Evolutionary conservation across 2,888 invertebrate species (phyloP).

Genomic region (Scaptomyza parva): DNA sequence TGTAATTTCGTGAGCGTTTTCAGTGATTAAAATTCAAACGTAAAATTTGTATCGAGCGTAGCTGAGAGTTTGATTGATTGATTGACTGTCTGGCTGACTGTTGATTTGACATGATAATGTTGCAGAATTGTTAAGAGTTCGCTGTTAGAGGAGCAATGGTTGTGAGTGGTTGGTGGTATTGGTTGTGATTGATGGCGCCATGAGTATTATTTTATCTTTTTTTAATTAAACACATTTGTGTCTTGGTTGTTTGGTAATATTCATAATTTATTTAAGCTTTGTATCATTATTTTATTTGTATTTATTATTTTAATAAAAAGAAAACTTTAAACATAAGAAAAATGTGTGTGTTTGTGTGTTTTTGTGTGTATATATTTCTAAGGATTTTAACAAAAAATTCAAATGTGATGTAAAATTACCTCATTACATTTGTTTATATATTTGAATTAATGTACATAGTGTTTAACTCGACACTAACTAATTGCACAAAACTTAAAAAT

Average conservation of each 20-base stretch:
- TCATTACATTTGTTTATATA: conserved; percentile 8
- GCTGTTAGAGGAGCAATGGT: conserved; percentile 43
- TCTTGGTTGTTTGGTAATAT: conserved; percentile 43
- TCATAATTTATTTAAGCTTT: conserved; percentile 62
- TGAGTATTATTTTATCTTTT: conserved; percentile 11
- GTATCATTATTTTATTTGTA: conserved; percentile 40
- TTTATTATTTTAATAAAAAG: conserved; percentile 56
- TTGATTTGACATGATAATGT: conserved; percentile 76
- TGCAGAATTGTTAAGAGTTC: conserved; percentile 55
- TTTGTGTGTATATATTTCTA: conserved; percentile 28
- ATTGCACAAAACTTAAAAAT: conserved; percentile 72
- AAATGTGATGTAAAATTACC: conserved; percentile 62
- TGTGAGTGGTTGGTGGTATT: conserved; percentile 39
- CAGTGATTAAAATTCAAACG: conserved; percentile 65
- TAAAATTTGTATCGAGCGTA: conserved; percentile 22
- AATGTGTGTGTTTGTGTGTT: conserved; percentile 21
- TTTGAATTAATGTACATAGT: conserved; percentile 26
- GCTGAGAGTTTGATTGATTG: conserved; percentile 49
- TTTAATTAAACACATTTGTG: conserved; percentile 55
- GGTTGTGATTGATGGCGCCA: conserved; percentile 43
- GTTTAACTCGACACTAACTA: conserved; percentile 46
- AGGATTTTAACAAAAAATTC: conserved; percentile 40
- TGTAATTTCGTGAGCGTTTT: conserved; percentile 71
- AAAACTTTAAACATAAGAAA: conserved; percentile 54
- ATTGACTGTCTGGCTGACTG: conserved; percentile 53